Percentiles rank a stretch among this genome's conserved stretches.
Conservation (phyloP, 2,888 invertebrate species). For the Kuschelorhynchus macadamiae region DNA sequence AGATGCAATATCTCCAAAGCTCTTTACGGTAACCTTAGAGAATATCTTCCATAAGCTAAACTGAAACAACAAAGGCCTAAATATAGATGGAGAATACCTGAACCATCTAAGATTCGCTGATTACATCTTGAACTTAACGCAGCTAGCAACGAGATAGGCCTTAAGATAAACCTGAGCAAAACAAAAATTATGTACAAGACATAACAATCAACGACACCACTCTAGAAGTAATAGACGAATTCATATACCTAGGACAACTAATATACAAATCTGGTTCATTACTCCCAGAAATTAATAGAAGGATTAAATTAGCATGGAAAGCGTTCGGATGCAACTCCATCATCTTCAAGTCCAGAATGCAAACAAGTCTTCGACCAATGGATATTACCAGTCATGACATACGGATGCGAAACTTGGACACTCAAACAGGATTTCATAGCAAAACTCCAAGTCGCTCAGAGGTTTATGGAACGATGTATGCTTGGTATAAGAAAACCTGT, state of each 20-base stretch:
- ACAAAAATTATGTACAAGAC: no score
- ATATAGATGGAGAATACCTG: background rate
- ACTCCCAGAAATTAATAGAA: no score
- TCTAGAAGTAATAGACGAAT: no score
- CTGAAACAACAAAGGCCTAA: constrained; percentile 2
- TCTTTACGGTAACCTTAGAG: background rate
- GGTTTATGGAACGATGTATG: constrained; percentile 3
- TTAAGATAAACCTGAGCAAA: no score
- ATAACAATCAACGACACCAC: no score
- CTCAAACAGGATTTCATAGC: background rate
- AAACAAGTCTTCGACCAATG: background rate
- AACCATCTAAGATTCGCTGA: background rate
- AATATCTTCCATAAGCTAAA: background rate
- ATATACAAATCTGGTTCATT: no score
- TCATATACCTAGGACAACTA: no score
- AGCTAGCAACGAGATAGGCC: no score
- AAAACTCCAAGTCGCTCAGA: constrained; percentile 12
- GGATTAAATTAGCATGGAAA: no score
- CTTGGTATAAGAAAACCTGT: background rate
- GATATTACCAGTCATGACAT: constrained; percentile 10
- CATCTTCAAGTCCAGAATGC: no score
- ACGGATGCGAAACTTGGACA: constrained; percentile 16
- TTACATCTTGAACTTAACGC: no score
- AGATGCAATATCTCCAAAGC: constrained; percentile 1
- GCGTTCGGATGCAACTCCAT: no score